These are phyloP conservation scores for Caloenas nicobarica DNA, from an alignment of 2,113 vertebrate genomes.

Conservation along the genomic window DNA sequence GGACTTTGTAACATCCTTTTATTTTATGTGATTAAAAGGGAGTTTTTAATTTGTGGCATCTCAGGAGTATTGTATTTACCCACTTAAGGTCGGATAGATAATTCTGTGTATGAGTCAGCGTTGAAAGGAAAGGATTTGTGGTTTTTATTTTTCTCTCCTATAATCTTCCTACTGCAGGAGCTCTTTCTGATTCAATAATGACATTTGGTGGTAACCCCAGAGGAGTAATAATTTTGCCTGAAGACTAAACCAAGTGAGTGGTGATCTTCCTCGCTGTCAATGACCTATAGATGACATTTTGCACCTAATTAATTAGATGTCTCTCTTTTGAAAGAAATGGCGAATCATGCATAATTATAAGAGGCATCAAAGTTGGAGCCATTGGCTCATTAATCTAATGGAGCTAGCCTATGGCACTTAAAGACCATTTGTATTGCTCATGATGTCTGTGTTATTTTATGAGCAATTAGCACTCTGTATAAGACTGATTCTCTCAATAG, in stretches of 20 bases:
- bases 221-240: constrained; percentile 68
- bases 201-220: constrained; percentile 74
- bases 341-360: constrained; percentile 76
- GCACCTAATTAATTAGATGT: constrained; percentile 77
- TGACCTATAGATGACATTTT: constrained; percentile 84
- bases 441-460: constrained; percentile 57
- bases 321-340: constrained; percentile 73
- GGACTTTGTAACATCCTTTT: neutral
- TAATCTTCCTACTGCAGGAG: constrained; percentile 52
- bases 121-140: constrained; percentile 18
- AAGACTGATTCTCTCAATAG: constrained; percentile 23
- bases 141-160: neutral
- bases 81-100: neutral
- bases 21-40: constrained; percentile 4
- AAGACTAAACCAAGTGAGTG: constrained; percentile 58
- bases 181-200: constrained; percentile 66
- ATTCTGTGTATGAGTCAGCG: neutral
- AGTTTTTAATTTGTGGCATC: neutral
- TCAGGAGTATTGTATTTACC: constrained; percentile 24
- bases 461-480: constrained; percentile 51
- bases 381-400: constrained; percentile 76
- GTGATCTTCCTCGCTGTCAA: constrained; percentile 73
- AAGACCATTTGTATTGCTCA: constrained; percentile 61
- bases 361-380: constrained; percentile 69
- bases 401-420: constrained; percentile 63